These are phyloP conservation scores for Tigriopus japonicus DNA, from an alignment of 1,140 invertebrate genomes.

Conservation along the genomic window DNA sequence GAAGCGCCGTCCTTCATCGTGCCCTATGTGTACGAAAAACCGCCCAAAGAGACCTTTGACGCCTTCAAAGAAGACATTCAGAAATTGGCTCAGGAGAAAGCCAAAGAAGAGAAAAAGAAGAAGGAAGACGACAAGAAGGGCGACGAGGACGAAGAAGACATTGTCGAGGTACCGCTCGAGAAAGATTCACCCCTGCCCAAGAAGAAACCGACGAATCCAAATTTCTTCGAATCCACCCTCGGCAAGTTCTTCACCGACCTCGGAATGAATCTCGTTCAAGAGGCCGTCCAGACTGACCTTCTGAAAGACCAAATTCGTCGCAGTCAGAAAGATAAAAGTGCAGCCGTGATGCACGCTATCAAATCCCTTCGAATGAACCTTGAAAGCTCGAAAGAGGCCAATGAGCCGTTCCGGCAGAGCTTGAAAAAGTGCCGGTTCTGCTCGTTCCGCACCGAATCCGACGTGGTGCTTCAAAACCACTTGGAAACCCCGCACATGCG, in stretches of 20 bases:
- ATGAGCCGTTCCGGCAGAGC: conserved; percentile 56
- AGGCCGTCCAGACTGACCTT: conserved; percentile 76
- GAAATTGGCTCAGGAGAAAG: conserved; percentile 17
- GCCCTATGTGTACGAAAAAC: conserved; percentile 78
- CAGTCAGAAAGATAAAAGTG: conserved; percentile 24
- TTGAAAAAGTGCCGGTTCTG: conserved; percentile 73
- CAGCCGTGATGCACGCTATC: conserved; percentile 37
- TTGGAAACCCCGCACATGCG: conserved; percentile 79
- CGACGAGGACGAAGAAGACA: conserved; percentile 17
- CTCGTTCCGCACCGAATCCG: conserved; percentile 77
- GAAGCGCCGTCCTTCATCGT: conserved; percentile 78
- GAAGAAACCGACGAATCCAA: conserved; percentile 17
- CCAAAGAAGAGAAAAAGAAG: conserved; percentile 38
- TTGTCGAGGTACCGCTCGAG: conserved; percentile 18
- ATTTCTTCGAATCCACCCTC: conserved; percentile 60
- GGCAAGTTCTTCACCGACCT: conserved; percentile 85
- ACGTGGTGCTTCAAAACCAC: conserved; percentile 65
- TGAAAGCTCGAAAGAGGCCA: conserved; percentile 69
- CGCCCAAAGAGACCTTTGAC: conserved; percentile 51
- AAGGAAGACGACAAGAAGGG: conserved; percentile 26
- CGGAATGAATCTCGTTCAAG: conserved; percentile 72
- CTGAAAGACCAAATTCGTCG: conserved; percentile 67
- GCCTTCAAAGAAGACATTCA: conserved; percentile 31
- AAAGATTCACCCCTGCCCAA: conserved; percentile 15
- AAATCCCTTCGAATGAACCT: conserved; percentile 57